Evolutionary conservation across 2,888 invertebrate genomes (phyloP).

Genomic region (Sipha maydis): DNA sequence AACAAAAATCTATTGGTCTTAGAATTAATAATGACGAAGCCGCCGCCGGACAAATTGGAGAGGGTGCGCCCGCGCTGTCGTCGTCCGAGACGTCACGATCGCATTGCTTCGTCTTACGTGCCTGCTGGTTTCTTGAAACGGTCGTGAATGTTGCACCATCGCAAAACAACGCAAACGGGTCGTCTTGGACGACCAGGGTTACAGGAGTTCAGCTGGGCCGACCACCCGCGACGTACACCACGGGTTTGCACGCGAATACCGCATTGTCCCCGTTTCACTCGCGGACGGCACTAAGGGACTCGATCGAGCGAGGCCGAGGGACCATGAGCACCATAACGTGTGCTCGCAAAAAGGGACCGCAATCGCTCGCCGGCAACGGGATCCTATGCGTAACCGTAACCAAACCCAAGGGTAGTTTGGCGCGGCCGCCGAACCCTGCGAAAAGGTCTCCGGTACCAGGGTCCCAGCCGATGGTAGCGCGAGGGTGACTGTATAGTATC

Average conservation of each 20-base stretch:
- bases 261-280: conserved; percentile 21
- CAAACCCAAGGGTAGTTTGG: background rate
- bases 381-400: background rate
- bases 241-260: conserved; percentile 8
- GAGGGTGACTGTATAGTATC: background rate
- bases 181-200: conserved; percentile 57
- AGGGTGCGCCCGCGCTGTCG: background rate
- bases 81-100: background rate
- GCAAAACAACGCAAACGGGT: conserved; percentile 48
- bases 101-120: background rate
- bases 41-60: background rate
- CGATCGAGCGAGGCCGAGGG: background rate
- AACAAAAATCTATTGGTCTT: conserved; percentile 40
- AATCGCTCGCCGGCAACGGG: conserved; percentile 29
- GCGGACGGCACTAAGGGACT: background rate
- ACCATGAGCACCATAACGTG: background rate
- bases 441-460: conserved; percentile 60
- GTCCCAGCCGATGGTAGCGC: background rate
- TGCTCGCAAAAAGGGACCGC: conserved; percentile 39
- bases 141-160: conserved; percentile 51
- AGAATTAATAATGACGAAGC: conserved; percentile 9
- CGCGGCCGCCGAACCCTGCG: conserved; percentile 39
- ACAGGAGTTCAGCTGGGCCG: background rate
- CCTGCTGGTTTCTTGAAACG: conserved; percentile 10
- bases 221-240: background rate